Conservation (phyloP, 2,797 vertebrate species). For the Pangasius krempfi region DNA sequence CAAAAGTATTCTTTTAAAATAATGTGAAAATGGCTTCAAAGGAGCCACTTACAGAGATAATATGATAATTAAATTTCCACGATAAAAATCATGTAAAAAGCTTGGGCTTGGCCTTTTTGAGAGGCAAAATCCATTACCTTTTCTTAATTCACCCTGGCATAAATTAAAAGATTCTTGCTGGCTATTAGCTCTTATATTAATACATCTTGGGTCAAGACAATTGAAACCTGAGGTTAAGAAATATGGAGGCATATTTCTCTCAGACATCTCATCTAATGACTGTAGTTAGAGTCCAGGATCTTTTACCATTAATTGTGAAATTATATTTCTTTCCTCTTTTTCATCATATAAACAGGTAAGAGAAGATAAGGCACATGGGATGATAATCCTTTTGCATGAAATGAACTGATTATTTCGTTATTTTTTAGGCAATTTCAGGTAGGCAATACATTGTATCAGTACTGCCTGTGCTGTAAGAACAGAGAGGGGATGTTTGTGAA, state of each 20-base stretch:
- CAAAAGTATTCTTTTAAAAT: constrained; percentile 77
- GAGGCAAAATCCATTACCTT: constrained; percentile 83
- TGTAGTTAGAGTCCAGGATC: constrained; percentile 70
- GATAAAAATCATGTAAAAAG: constrained; percentile 81
- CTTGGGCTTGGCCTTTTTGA: constrained; percentile 76
- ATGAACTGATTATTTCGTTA: background rate
- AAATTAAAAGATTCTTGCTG: constrained; percentile 83
- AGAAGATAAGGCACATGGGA: constrained; percentile 70
- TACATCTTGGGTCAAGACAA: constrained; percentile 80
- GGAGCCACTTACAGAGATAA: constrained; percentile 80
- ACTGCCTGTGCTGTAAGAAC: background rate
- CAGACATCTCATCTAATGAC: constrained; percentile 75
- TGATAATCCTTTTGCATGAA: constrained; percentile 56
- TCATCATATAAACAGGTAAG: constrained; percentile 76
- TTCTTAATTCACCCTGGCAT: constrained; percentile 82
- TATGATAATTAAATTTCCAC: constrained; percentile 83
- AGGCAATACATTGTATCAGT: background rate
- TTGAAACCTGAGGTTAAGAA: constrained; percentile 80
- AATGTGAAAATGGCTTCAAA: constrained; percentile 77
- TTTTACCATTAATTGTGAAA: constrained; percentile 78
- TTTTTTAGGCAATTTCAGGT: too few relatives aligned
- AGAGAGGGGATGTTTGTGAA: background rate
- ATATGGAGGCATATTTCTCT: constrained; percentile 79
- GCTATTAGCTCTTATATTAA: constrained; percentile 84
- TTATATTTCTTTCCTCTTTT: constrained; percentile 68